Base-by-base conservation (phyloP, 2,888 invertebrate genomes). In the Scrobipalpa costella region DNA sequence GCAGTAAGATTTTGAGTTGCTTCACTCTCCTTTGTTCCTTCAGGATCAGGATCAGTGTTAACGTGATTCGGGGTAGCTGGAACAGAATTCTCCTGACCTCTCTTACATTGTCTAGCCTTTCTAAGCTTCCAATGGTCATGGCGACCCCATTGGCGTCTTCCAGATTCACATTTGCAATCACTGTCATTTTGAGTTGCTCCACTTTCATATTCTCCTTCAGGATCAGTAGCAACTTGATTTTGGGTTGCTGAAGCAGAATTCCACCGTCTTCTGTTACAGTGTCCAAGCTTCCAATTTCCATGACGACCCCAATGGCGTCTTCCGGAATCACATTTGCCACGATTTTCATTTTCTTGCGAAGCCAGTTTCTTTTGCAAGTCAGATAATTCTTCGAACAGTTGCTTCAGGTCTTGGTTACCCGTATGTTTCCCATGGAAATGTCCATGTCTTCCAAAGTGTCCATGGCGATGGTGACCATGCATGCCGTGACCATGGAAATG, bases 1-100 rank as follows among this genome's bases (percentile, higher is more conserved):
- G 34, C 63, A 15, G 67, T 68, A 34, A 75, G 47, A 60, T 60
- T 64, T 50, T 57, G 57, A 17, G 57, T 27, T 33, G 40, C 34
- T 61, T 64, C 64, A 1, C 8, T 15, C 47, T 55, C 52, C 5
- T 17, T 38, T 40, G 38, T 49, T 27, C 47, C 21, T 19, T 61
- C 52, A 44, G 34, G 58, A 62, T 49, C 52, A 49, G 49, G 11
- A 27, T 27, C 27, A 27, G 27, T 27, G 27, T 27, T 27, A n/a
- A 21, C 13, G 15, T 47, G 44, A 13, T 57, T 34, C 17, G 3
- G 52, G 3, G 15, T 15, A 7, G 44, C 15, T 44, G 44, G 44
- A 44, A 15, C 5, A 15, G 44, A 44, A n/a, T n/a, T 15, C 44
- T n/a, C n/a, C 2, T 15, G n/a, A n/a, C 15, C 15, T 15, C 44